Percentiles rank a stretch among this genome's conserved stretches.
phyloP scores from a whole-genome alignment of 2,797 vertebrate species.

The Euthynnus affinis region DNA sequence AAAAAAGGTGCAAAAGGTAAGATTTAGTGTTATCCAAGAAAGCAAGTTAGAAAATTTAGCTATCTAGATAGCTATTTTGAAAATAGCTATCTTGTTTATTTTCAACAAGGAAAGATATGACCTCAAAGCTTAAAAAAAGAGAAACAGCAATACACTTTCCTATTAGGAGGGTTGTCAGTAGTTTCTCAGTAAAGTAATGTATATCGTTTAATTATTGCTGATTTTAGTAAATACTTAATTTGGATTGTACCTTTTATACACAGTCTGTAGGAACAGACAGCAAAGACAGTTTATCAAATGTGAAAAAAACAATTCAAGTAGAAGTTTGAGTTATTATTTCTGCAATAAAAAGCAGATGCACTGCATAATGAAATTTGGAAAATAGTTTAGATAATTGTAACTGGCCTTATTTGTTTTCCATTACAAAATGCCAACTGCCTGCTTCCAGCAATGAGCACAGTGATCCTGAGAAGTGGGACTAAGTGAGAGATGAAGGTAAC shows the following conservation, averaged over 20 bases:
- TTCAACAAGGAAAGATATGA: neutral
- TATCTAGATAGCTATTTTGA: neutral
- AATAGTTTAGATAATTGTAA: neutral
- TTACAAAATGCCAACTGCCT: neutral
- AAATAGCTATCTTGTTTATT: neutral
- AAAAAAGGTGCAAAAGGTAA: neutral
- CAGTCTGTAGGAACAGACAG: neutral
- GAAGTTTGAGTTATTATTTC: conserved; percentile 13
- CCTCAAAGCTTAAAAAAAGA: conserved; percentile 4
- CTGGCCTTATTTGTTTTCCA: neutral
- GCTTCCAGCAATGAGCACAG: neutral
- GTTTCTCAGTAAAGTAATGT: neutral
- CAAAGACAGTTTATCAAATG: neutral
- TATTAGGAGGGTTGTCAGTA: neutral
- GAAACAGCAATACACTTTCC: neutral
- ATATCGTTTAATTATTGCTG: neutral
- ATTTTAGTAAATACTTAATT: neutral
- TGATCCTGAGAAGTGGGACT: neutral
- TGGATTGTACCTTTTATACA: neutral
- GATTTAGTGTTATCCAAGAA: neutral
- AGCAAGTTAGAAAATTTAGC: neutral
- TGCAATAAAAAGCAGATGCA: conserved; percentile 28
- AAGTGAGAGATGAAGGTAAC: conserved; percentile 3
- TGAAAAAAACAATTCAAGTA: conserved; percentile 11
- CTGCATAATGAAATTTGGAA: conserved; percentile 3